Conservation (phyloP, 2,113 vertebrate genomes). For the Xyrauchen texanus region DNA sequence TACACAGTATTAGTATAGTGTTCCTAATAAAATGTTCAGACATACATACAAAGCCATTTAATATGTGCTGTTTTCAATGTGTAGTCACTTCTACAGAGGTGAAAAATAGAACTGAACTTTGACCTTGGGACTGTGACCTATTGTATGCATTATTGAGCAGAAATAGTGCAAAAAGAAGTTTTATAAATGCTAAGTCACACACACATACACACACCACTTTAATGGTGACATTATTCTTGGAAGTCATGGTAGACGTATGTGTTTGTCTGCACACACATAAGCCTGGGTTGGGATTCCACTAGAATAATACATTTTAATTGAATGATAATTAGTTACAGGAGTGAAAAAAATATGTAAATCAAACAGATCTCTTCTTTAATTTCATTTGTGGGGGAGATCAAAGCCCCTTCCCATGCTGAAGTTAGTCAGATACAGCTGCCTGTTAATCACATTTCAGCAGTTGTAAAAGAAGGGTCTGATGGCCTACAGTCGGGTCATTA, state of each 20-base stretch:
- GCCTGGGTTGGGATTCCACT: constrained; percentile 2
- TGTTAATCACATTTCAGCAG: constrained; percentile 91
- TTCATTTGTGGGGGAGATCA: constrained; percentile 80
- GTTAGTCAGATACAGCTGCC: constrained; percentile 93
- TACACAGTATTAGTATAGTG: too few relatives aligned
- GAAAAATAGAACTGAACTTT: constrained; percentile 15
- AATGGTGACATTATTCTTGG: not conserved
- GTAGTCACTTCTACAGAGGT: not conserved
- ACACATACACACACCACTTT: not conserved
- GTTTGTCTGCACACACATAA: constrained; percentile 12
- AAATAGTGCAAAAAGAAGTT: not conserved
- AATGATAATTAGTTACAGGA: constrained; percentile 63
- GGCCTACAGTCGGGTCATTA: constrained; percentile 88
- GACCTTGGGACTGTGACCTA: constrained; percentile 9
- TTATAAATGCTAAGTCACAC: constrained; percentile 4
- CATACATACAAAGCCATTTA: too few relatives aligned
- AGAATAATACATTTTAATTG: constrained; percentile 58
- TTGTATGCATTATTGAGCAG: constrained; percentile 16
- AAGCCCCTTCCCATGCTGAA: constrained; percentile 77
- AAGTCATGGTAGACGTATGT: not conserved
- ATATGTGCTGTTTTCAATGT: not conserved
- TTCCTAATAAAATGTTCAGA: too few relatives aligned
- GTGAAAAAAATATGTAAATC: constrained; percentile 54
- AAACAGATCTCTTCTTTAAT: constrained; percentile 60
- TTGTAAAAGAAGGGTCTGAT: constrained; percentile 90